Base-by-base conservation (phyloP, 2,888 invertebrate genomes). In the Philhelius pedissequus region DNA sequence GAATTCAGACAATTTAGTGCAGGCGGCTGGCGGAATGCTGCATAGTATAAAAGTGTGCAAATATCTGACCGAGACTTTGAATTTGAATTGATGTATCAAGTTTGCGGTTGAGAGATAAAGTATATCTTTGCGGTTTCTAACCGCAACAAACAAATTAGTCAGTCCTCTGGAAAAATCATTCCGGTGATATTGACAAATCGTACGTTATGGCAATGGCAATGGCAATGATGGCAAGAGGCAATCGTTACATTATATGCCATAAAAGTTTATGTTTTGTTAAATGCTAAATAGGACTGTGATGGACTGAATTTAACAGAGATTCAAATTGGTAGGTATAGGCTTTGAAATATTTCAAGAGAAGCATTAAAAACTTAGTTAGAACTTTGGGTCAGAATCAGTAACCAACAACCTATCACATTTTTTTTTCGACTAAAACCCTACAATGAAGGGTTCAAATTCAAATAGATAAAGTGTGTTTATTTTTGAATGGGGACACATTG, bases 71-170 rank as follows among this genome's bases (percentile, higher is more conserved):
- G 69, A 69, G 18, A 62, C 62, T 81, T 60, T 50, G 75, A 73
- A 82, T 81, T 68, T 43, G 81, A 77, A 82, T 71, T 71, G 66
- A 68, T 60, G 76, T 71, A 69, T 77, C 68, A 82, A 62, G 48
- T 77, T 48, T 82, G 81, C 64, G 80, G 64, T 70, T 15, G 30
- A 22, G 32, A 70, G 70, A 64, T 70, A 64, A 58, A 75, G 70
- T 66, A 64, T 25, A 66, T 30, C 76, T 69, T 32, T 70, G 38
- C 7, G 45, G 54, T 30, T 77, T 52, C 3, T 15, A 54, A 62
- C 60, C 82, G 54, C 81, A 82, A 60, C 66, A 60, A 62, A 45
- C 73, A 68, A 77, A 73, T 60, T 68, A 25, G 68, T 62, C 40
- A n/a, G n/a, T n/a, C n/a, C n/a, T n/a, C 69, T 54, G 58, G 15